phyloP scores from a whole-genome alignment of 2,797 vertebrate species.

The Passerculus sandwichensis region DNA sequence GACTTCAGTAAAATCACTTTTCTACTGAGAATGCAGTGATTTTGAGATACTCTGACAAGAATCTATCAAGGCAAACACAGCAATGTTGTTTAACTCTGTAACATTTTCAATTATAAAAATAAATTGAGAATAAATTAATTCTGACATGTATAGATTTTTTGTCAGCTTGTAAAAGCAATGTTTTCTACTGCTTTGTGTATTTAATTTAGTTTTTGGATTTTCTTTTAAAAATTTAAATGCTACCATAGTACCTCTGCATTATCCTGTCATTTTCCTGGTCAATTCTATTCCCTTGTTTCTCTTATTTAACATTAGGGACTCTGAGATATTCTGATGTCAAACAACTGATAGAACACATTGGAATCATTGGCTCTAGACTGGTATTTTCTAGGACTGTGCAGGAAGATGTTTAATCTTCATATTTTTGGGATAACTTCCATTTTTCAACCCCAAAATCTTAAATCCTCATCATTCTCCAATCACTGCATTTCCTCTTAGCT shows the following conservation, averaged over 20 bases:
- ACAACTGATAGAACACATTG: neutral
- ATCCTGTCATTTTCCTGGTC: neutral
- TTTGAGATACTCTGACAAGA: neutral
- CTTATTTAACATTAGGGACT: neutral
- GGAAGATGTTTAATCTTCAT: neutral
- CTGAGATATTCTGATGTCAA: neutral
- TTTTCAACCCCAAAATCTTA: neutral
- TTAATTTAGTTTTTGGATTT: neutral
- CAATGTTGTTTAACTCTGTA: neutral
- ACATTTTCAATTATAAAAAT: neutral
- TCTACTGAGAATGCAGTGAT: neutral
- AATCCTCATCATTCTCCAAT: neutral
- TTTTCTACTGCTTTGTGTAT: neutral
- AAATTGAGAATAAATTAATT: neutral
- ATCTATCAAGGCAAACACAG: neutral
- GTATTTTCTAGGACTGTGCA: neutral
- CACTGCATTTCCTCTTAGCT: conserved; percentile 6
- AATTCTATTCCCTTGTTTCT: neutral
- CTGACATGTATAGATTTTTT: neutral
- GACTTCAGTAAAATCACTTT: neutral
- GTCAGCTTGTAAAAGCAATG: neutral
- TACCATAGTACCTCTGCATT: neutral
- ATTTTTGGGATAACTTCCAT: neutral
- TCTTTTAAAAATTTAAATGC: neutral
- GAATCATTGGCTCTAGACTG: neutral